Evolutionary conservation across 1,140 invertebrate genomes (phyloP).

Genomic region (Muscidifurax raptorellus): DNA sequence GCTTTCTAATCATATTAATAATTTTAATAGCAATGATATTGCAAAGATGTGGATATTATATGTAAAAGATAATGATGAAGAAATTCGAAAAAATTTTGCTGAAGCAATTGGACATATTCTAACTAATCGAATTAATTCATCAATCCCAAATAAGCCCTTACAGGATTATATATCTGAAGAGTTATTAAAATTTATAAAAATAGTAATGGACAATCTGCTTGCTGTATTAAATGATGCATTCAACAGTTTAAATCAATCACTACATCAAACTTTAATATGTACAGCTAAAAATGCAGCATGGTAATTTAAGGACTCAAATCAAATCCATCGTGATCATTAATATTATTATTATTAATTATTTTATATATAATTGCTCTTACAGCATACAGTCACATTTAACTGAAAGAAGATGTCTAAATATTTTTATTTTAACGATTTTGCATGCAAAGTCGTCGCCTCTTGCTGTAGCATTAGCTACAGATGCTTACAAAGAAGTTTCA

Average conservation of each 20-base stretch:
- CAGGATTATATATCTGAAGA: conserved; percentile 63
- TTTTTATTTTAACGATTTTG: conserved; percentile 75
- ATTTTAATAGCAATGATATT: conserved; percentile 68
- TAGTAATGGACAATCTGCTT: conserved; percentile 75
- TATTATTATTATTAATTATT: conserved; percentile 36
- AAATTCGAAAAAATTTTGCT: conserved; percentile 67
- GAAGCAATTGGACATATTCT: conserved; percentile 65
- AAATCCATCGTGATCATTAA: neutral
- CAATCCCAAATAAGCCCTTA: conserved; percentile 52
- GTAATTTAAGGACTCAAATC: conserved; percentile 55
- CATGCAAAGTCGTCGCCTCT: conserved; percentile 76
- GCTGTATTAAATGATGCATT: conserved; percentile 74
- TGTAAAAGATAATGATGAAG: conserved; percentile 64
- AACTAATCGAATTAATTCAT: conserved; percentile 64
- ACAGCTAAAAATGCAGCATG: conserved; percentile 76
- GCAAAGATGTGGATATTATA: conserved; percentile 69
- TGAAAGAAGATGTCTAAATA: conserved; percentile 63
- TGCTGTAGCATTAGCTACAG: conserved; percentile 77
- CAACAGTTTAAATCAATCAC: conserved; percentile 72
- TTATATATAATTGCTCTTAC: conserved; percentile 55
- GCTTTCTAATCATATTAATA: conserved; percentile 71
- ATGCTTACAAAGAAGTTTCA: conserved; percentile 79
- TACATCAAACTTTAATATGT: conserved; percentile 76
- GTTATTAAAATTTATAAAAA: conserved; percentile 74
- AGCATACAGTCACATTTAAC: conserved; percentile 74